Conservation (phyloP, 2,888 invertebrate species). For the Campoplex capitator region DNA sequence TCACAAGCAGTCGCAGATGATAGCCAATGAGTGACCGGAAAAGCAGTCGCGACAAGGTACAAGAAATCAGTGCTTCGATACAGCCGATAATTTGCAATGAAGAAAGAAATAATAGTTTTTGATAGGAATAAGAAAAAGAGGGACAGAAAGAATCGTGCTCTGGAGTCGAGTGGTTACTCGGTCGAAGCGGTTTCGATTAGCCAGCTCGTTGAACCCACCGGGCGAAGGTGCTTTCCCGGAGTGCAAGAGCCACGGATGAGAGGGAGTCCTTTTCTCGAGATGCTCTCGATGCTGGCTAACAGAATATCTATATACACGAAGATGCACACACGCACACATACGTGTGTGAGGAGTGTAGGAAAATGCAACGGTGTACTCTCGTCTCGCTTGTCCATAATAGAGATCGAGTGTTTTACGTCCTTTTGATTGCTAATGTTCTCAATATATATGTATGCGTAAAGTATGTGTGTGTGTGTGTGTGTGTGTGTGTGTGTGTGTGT, state of each 20-base stretch:
- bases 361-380: neutral
- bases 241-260: conserved; percentile 35
- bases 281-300: conserved; percentile 34
- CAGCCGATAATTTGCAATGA: neutral
- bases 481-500: too few species aligned
- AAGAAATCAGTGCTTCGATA: neutral
- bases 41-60: neutral
- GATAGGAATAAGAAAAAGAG: conserved; percentile 50
- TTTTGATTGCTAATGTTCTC: neutral
- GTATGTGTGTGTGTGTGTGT: neutral
- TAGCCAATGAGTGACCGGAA: neutral
- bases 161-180: conserved; percentile 74
- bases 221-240: conserved; percentile 10
- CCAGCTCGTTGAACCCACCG: conserved; percentile 76
- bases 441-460: neutral
- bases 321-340: neutral
- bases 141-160: conserved; percentile 65
- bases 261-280: conserved; percentile 54
- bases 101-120: conserved; percentile 14
- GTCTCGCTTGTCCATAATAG: neutral
- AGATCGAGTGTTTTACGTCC: conserved; percentile 3
- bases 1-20: too few species aligned
- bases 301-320: neutral
- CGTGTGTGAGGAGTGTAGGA: neutral
- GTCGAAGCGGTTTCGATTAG: conserved; percentile 78